Evolutionary conservation across 1,140 invertebrate genomes (phyloP).

Genomic region (Drosophila jambulina): DNA sequence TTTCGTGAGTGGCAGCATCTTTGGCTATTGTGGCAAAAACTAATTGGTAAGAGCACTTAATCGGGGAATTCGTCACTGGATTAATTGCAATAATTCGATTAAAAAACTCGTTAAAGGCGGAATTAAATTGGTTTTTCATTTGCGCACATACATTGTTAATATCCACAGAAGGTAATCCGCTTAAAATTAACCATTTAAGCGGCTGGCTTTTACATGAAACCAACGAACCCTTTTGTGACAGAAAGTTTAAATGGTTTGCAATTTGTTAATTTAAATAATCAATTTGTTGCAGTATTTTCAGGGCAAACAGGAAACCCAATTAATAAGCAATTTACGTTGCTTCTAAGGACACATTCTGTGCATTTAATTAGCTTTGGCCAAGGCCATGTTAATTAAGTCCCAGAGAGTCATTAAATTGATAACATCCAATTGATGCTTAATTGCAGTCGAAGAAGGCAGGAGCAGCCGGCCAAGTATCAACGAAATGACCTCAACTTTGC

Average conservation of each 20-base stretch:
- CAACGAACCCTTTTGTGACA: neutral
- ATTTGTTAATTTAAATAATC: conserved; percentile 8
- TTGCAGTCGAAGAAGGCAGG: conserved; percentile 4
- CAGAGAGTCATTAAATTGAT: conserved; percentile 33
- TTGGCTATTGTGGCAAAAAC: conserved; percentile 12
- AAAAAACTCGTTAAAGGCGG: neutral
- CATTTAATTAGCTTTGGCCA: conserved; percentile 1
- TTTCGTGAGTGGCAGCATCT: conserved; percentile 27
- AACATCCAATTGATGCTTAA: conserved; percentile 41
- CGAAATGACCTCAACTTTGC: conserved; percentile 36
- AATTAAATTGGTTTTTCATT: conserved; percentile 2
- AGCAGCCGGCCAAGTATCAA: neutral
- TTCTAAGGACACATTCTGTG: neutral
- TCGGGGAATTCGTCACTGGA: neutral
- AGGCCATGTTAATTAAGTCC: conserved; percentile 12
- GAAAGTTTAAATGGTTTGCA: neutral
- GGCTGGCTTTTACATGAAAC: neutral
- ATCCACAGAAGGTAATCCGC: neutral
- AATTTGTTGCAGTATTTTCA: neutral
- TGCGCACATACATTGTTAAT: neutral
- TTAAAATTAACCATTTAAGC: conserved; percentile 16
- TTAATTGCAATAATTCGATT: conserved; percentile 14
- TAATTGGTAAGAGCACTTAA: conserved; percentile 18
- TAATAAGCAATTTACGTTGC: conserved; percentile 5
- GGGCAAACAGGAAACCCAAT: conserved; percentile 8